These are phyloP conservation scores for Telmatherina bonti DNA, from an alignment of 2,797 vertebrate genomes.

Conservation along the genomic window DNA sequence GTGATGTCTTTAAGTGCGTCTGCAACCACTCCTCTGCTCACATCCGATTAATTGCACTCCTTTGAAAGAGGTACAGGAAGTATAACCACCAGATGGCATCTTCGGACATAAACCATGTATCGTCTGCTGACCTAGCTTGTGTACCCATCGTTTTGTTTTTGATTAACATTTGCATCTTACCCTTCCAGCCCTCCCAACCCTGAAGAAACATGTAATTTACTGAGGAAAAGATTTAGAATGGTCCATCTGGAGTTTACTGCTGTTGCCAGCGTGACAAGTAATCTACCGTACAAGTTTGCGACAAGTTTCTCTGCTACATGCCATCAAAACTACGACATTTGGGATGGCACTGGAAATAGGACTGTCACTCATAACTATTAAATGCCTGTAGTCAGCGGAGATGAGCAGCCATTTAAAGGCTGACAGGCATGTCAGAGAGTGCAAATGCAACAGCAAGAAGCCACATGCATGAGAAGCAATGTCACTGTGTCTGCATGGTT, in stretches of 20 bases:
- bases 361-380: constrained; percentile 44
- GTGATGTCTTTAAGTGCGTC: constrained; percentile 37
- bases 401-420: constrained; percentile 48
- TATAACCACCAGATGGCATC: constrained; percentile 40
- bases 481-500: not conserved
- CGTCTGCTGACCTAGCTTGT: constrained; percentile 1
- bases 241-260: not conserved
- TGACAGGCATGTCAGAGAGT: constrained; percentile 28
- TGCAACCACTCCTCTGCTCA: constrained; percentile 36
- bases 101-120: constrained; percentile 6
- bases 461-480: constrained; percentile 21
- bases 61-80: constrained; percentile 29
- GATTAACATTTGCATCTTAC: constrained; percentile 9
- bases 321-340: constrained; percentile 16
- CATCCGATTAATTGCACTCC: constrained; percentile 42
- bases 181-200: not conserved
- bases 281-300: constrained; percentile 16
- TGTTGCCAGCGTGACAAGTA: constrained; percentile 20
- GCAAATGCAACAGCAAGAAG: constrained; percentile 3
- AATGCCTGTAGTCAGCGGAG: constrained; percentile 33
- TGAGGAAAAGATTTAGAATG: not conserved
- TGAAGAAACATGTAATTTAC: constrained; percentile 6
- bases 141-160: constrained; percentile 7
- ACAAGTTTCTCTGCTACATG: constrained; percentile 19
- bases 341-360: constrained; percentile 20